Conservation (phyloP, 1,140 invertebrate genomes). For the Pissodes strobi region DNA sequence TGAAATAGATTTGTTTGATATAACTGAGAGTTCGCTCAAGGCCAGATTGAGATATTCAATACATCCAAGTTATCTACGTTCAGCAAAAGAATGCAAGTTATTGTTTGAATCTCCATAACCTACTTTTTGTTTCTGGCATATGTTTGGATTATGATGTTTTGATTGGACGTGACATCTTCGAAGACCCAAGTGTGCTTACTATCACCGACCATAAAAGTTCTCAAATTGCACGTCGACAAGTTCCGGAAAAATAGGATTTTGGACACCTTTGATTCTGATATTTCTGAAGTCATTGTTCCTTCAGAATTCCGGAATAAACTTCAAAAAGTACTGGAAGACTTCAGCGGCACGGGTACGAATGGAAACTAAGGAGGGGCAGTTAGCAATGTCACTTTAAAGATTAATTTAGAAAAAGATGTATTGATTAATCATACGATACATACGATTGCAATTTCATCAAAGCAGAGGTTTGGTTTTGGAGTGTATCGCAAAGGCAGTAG, state of each 20-base stretch:
- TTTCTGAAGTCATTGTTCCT: neutral
- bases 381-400: conserved; percentile 7
- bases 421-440: conserved; percentile 17
- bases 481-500: neutral
- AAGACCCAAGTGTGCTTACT: no score
- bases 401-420: neutral
- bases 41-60: no score
- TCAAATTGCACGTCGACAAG: no score
- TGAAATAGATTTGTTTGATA: no score
- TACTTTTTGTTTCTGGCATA: conserved; percentile 17
- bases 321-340: neutral
- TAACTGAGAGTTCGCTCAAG: no score
- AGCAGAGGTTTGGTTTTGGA: conserved; percentile 47
- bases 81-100: neutral
- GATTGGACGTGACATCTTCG: no score
- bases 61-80: no score
- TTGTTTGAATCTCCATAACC: neutral
- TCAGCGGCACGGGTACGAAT: neutral
- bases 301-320: neutral
- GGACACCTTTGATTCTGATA: neutral
- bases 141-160: no score
- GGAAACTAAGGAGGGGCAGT: conserved; percentile 3
- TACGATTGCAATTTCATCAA: conserved; percentile 49
- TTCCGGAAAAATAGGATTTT: no score
- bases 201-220: no score